Conservation (phyloP, 2,888 invertebrate genomes). For the Drosophila melanosoma region DNA sequence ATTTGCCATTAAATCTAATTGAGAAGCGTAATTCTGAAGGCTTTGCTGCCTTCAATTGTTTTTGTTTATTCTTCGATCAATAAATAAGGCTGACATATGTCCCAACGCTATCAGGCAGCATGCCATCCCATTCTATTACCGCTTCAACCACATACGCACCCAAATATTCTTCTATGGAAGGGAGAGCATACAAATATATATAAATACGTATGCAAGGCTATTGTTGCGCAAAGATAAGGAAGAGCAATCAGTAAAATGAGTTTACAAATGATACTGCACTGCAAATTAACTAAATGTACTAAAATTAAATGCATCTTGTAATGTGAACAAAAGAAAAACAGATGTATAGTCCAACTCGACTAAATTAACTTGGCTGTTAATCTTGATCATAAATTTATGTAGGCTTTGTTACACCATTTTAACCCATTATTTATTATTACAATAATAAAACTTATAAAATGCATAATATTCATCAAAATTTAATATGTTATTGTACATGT, state of each 20-base stretch:
- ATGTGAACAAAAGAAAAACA: neutral
- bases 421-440: neutral
- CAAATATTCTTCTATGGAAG: slow-evolving; percentile 1
- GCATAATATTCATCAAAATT: neutral
- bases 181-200: slow-evolving; percentile 1
- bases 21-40: slow-evolving; percentile 53
- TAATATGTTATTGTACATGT: neutral
- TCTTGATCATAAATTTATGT: neutral
- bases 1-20: slow-evolving; percentile 78
- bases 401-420: neutral
- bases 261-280: slow-evolving; percentile 17
- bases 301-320: neutral
- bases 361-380: neutral
- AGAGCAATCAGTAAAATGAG: slow-evolving; percentile 42
- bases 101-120: slow-evolving; percentile 38
- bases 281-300: neutral
- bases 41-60: slow-evolving; percentile 47
- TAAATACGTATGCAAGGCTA: slow-evolving; percentile 17
- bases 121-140: slow-evolving; percentile 7
- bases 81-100: slow-evolving; percentile 70
- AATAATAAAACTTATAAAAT: neutral
- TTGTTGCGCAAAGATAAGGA: slow-evolving; percentile 41
- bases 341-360: neutral
- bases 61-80: slow-evolving; percentile 61
- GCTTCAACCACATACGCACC: slow-evolving; percentile 27